Evolutionary conservation across 2,888 invertebrate genomes (phyloP), one percentile per base, ranked within the genome.

Genomic region (Noctua pronuba): DNA sequence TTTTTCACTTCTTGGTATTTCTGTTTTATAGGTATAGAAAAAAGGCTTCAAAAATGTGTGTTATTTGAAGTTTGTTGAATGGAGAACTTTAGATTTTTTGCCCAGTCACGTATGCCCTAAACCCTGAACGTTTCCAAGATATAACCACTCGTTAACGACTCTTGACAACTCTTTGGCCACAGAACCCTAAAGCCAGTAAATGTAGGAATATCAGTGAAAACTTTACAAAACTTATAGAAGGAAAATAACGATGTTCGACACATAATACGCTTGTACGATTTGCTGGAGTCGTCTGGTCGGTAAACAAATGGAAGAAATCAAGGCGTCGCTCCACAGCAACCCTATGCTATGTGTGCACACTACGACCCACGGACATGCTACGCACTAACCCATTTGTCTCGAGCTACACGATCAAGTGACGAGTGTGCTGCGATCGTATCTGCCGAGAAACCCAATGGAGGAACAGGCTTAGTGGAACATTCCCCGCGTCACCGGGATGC

Each of bases 241-340:
- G 49, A 55, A 79, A 84, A 75, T 79, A 86, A 79, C 69, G 38
- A 83, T 52, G 60, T 77, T 66, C n/a, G 68, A 74, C 58, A 84
- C 65, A 60, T 68, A 79, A 84, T 81, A 81, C 44, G 72, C 64
- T 79, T 82, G 75, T 75, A 75, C 62, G 18, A 69, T 69, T 76
- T 75, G 60, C 49, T 67, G 46, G 49, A 73, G 73, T 75, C 38
- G 10, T 24, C 24, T 35, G 4, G n/a, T 79, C 55, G 77, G 77
- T 85, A 88, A 87, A 89, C 88, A 90, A 88, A 84, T 83, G 78
- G 73, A 82, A 86, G 86, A 88, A 92, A 92, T 91, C 91, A 92
- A 91, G 91, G 89, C 88, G 84, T 88, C 86, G 41, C 18, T 41
- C 18, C 18, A 41, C 41, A 65, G 18, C 41, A 41, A 4, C 3